Percentiles rank a stretch among this genome's conserved stretches.
These are phyloP conservation scores for Tiliacea aurago DNA, from an alignment of 2,888 invertebrate species.

Conservation along the genomic window DNA sequence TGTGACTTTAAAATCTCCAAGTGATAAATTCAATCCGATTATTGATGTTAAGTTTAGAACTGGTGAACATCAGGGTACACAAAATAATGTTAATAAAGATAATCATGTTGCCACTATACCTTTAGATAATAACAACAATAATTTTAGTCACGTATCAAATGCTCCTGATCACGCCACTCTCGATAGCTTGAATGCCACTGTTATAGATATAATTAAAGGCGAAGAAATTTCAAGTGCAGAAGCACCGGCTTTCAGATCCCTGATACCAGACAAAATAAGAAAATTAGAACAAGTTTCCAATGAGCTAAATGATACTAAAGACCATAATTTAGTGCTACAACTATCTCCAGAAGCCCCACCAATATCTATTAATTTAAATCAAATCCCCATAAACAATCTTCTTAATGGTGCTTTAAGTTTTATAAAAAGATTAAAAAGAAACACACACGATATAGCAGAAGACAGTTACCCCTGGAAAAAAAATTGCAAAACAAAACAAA, in stretches of 20 bases:
- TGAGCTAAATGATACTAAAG: background rate
- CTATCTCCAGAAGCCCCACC: background rate
- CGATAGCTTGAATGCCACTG: background rate
- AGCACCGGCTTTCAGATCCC: background rate
- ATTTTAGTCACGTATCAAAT: background rate
- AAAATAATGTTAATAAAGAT: background rate
- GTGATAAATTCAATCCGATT: background rate
- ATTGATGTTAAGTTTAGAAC: slow-evolving; percentile 20
- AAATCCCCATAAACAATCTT: slow-evolving; percentile 18
- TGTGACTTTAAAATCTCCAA: background rate
- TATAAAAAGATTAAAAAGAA: slow-evolving; percentile 35
- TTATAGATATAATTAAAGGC: too few relatives aligned
- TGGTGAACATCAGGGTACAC: background rate
- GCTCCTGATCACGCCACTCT: background rate
- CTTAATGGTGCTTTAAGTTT: slow-evolving; percentile 22
- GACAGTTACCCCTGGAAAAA: background rate
- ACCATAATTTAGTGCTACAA: background rate
- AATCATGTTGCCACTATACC: background rate
- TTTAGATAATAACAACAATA: background rate
- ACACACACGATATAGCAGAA: rapidly evolving
- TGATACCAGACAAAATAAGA: background rate
- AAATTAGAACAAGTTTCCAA: slow-evolving; percentile 1
- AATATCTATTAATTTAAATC: background rate
- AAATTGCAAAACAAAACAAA: background rate
- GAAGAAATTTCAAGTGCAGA: background rate